Base-by-base conservation (phyloP, 92 coral and sea anemone genomes). In the Phenganax subtilis region DNA sequence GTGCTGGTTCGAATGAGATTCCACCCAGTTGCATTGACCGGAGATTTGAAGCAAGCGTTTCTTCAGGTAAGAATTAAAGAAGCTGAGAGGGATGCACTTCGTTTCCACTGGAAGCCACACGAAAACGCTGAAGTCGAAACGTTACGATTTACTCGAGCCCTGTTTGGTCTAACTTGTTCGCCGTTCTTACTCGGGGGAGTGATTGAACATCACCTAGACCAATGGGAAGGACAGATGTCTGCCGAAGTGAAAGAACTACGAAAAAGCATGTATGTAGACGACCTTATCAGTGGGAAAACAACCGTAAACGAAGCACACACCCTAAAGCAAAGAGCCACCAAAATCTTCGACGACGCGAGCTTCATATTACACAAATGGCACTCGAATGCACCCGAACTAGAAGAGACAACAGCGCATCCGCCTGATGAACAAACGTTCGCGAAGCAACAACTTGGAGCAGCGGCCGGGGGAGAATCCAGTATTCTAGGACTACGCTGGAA, bases 81-180 rank as follows among this genome's bases (percentile, higher is more conserved):
- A 77, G 80, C 76, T 5, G 89, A 86, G 57, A 78, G 89, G 51
- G 88, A 86, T 76, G 79, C 92, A n/a, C 61, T 88, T 16, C 67
- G 91, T 47, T 88, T 88, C 51, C 47, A 64, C 70, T 64, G 47
- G 47, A 44, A 10, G 70, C 37, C 70, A 6, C 7, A 28, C 70
- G 47, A 64, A 17, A 30, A 64, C 8, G 27, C 70, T 1, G 30
- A 20, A 12, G 17, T 64, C 30, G 37, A 64, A 61, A 64, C 70
- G 70, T 28, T 64, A 17, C 27, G 37, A 17, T 64, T 64, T 6
- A 64, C 70, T 44, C 27, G 37, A 3, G 70, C 70, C 9, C 37
- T 64, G 47, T 64, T 61, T 61, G 67, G 67, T 28, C 27, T 61
- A 6, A 28, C 67, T 7, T 8, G 27, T 1, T 61, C 17, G 12